phyloP scores from a whole-genome alignment of 2,113 vertebrate genomes.

The Rhinolophus sinicus region DNA sequence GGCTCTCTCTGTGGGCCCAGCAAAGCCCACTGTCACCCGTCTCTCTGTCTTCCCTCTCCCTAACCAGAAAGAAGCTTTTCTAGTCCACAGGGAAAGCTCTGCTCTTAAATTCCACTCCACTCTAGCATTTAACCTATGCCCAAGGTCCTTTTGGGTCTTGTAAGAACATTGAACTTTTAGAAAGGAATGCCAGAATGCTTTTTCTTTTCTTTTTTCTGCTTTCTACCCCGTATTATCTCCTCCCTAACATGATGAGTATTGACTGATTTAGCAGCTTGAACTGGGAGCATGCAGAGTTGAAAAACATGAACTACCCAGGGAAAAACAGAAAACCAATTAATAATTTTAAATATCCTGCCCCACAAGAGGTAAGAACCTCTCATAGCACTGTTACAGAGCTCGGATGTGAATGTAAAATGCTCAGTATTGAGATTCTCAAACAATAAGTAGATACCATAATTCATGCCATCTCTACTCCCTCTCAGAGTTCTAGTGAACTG shows the following conservation, averaged over 20 bases:
- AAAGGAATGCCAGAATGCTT: not conserved
- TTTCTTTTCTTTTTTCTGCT: not conserved
- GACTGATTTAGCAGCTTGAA: conserved; percentile 38
- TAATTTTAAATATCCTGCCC: conserved; percentile 40
- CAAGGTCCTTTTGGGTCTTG: conserved; percentile 26
- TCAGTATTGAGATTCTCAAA: not conserved
- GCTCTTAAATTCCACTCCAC: not conserved
- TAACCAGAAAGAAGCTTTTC: not conserved
- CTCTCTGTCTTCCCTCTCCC: not conserved
- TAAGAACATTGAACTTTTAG: not conserved
- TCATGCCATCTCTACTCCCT: not conserved
- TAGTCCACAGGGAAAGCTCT: conserved; percentile 13
- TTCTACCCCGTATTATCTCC: conserved; percentile 16
- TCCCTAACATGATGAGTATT: conserved; percentile 11
- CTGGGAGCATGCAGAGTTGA: conserved; percentile 19
- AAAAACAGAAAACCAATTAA: conserved; percentile 64
- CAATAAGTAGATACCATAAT: not conserved
- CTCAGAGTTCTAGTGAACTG: not conserved
- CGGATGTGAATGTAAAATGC: not conserved
- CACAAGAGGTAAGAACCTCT: not conserved
- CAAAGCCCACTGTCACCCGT: not conserved
- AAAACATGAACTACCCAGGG: not conserved
- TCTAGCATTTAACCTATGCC: not conserved
- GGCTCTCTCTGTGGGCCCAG: too few species aligned
- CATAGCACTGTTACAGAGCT: not conserved